Evolutionary conservation across 1,140 invertebrate species (phyloP), one percentile per base, ranked within the genome.

Genomic region (Aphidius ervi): DNA sequence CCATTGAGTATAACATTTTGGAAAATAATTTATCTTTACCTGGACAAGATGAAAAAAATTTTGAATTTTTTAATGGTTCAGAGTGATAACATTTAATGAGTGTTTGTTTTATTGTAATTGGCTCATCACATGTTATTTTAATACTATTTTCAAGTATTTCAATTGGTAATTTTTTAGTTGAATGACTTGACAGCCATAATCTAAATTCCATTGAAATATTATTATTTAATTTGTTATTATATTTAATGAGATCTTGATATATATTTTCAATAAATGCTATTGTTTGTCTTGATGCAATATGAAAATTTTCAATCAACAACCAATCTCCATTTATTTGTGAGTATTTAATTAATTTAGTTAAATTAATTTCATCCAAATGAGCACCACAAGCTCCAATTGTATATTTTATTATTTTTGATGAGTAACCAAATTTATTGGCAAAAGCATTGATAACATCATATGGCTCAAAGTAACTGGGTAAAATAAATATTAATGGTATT

Each of bases 221-320:
- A 74, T 74, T 1, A 74, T 65, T 7, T n/a, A n/a, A n/a, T n/a
- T n/a, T n/a, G n/a, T n/a, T n/a, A n/a, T n/a, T n/a, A n/a, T n/a
- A n/a, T n/a, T n/a, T n/a, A 16, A 81, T 70, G 7, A 88, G 84
- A 57, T 85, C 77, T 69, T 85, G 77, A 55, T 78, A 83, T 23
- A 86, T 79, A 48, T 72, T 73, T 64, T 86, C 84, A 42, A 87
- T 65, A 41, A 75, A 70, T 37, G 79, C 74, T 82, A 91, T 83
- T 71, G 69, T 75, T 9, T 40, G 46, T 42, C 80, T 80, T 20
- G 81, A 76, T 16, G 84, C 86, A 23, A 90, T 71, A 69, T 91
- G 89, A 74, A 88, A 90, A 73, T 91, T 90, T 73, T 91, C 85
- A 23, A 91, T 68, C 59, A 89, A 79, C 5, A 91, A 81, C 89